Evolutionary conservation across 1,140 invertebrate species (phyloP), one percentile per base, ranked within the genome.

Genomic region (Carcinoscorpius rotundicauda): DNA sequence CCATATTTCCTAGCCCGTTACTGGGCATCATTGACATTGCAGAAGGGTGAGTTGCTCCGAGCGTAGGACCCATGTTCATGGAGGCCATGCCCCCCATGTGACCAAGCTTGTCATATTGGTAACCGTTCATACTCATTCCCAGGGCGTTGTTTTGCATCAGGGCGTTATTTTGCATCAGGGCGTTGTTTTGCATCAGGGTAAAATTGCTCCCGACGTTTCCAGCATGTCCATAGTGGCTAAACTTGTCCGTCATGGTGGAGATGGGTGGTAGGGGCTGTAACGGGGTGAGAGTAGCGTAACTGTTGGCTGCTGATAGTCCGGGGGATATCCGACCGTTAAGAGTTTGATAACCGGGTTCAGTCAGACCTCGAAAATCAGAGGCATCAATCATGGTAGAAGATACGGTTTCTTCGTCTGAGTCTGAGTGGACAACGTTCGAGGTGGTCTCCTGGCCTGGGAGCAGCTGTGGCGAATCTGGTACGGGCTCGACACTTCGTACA

Each of bases 221-320:
- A 29, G 29, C 29, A n/a, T 82, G 80, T 9, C 71, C 71, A 59
- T 73, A 70, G 61, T 76, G 76, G 49, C 68, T 75, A 72, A 83
- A 83, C 72, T 83, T 83, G 72, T 97, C 93, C 52, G 93, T 95
- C 81, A 98, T 94, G 49, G 94, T 97, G n/a, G 93, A 97, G 72
- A 98, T 97, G 63, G 95, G 94, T 63, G 95, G 94, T n/a, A 98
- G 81, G 2, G 94, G 93, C n/a, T 67, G 66, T 49, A 69, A 11
- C 48, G 68, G 66, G 52, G 94, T 97, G 48, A 97, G 82, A 3
- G 94, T 97, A 51, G 94, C 93, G 81, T 97, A 97, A 53, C 88
- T 89, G 3, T 72, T 73, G 51, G 73, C 73, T 52, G 77, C 76
- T 9, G 65, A 65, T 11, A 69, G 66, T 3, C 70, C 70, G 29